Evolutionary conservation across 2,113 vertebrate species (phyloP).

Genomic region (Colius striatus): DNA sequence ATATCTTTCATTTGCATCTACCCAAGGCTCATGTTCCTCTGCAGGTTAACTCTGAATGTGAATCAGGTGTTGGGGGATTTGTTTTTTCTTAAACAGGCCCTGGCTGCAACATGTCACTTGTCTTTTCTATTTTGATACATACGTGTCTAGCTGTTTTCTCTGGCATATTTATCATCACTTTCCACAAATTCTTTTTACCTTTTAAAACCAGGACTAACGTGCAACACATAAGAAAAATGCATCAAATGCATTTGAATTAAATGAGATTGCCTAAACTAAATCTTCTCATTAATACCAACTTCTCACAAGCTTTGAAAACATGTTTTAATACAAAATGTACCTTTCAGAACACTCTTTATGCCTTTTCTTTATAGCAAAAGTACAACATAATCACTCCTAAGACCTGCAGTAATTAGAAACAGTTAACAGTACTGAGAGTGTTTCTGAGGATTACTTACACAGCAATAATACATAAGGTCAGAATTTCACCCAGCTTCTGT

Average conservation of each 20-base stretch:
- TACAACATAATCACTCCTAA: background rate
- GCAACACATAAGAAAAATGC: background rate
- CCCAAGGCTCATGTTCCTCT: background rate
- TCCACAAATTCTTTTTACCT: background rate
- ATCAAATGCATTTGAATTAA: background rate
- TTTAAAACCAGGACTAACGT: background rate
- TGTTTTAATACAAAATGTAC: background rate
- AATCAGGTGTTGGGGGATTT: background rate
- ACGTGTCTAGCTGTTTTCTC: background rate
- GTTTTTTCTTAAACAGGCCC: background rate
- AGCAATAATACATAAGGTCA: constrained; percentile 44
- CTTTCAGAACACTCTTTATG: background rate
- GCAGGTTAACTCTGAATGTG: background rate
- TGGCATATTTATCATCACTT: background rate
- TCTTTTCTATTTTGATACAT: background rate
- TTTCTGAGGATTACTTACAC: constrained; percentile 27
- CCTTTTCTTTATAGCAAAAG: background rate
- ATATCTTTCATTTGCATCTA: background rate
- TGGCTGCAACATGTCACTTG: background rate
- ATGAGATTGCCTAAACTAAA: background rate
- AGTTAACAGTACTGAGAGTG: background rate
- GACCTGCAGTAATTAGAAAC: background rate
- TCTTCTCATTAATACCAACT: background rate
- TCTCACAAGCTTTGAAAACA: background rate
- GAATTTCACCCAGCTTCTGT: constrained; percentile 36